These are phyloP conservation scores for Callopanchax toddi DNA, from an alignment of 2,113 vertebrate genomes.

Conservation along the genomic window DNA sequence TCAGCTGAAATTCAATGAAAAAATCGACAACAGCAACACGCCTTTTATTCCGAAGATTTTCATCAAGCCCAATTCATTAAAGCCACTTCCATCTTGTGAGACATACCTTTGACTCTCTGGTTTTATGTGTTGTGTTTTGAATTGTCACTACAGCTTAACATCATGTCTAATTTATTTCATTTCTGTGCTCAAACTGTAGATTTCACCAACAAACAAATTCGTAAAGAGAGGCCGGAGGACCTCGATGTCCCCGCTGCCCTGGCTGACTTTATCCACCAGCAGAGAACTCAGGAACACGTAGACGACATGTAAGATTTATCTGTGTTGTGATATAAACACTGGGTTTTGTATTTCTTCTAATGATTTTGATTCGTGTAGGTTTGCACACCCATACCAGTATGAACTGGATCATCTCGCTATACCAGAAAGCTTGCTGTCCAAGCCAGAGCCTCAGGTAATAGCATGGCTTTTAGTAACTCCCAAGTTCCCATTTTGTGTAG, in stretches of 20 bases:
- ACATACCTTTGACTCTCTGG: not conserved
- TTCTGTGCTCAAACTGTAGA: slow-evolving; percentile 61
- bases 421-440: slow-evolving; percentile 81
- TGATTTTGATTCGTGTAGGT: slow-evolving; percentile 76
- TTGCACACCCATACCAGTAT: slow-evolving; percentile 94
- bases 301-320: slow-evolving; percentile 89
- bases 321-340: not conserved
- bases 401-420: slow-evolving; percentile 88
- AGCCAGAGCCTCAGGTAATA: slow-evolving; percentile 86
- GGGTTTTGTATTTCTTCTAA: not conserved
- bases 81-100: slow-evolving; percentile 90
- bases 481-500: too few relatives aligned
- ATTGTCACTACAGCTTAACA: not conserved
- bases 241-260: slow-evolving; percentile 91
- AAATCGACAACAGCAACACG: slow-evolving; percentile 95
- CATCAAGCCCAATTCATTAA: slow-evolving; percentile 91
- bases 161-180: not conserved
- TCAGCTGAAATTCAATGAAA: slow-evolving; percentile 93
- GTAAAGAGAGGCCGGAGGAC: slow-evolving; percentile 89
- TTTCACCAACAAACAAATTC: slow-evolving; percentile 84
- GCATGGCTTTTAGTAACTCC: too few relatives aligned
- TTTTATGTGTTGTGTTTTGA: not conserved
- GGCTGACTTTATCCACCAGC: slow-evolving; percentile 94
- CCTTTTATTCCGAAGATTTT: slow-evolving; percentile 94
- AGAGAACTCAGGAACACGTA: slow-evolving; percentile 88